Evolutionary conservation across 2,888 invertebrate species (phyloP), one percentile per base, ranked within the genome.

Genomic region (Drosophila niveifrons): DNA sequence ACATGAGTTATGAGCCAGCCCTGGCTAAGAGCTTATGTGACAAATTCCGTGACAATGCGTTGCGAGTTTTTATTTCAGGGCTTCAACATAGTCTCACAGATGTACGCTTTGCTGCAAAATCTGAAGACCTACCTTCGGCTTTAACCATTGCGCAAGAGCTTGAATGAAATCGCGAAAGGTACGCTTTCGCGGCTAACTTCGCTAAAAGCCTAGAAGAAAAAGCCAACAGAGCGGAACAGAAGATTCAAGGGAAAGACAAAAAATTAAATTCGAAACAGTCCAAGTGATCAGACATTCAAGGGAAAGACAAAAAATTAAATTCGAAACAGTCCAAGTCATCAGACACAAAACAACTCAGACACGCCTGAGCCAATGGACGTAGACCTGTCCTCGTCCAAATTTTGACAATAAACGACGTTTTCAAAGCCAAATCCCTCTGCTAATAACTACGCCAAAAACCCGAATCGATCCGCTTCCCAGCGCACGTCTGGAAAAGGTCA

Each of bases 1-100:
- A 23, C 23, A 46, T 46, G 44, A 11, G 10, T 11, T 23, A 23
- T 6, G 23, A 46, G 11, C 7, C 23, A 13, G 13, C 7, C 36
- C n/a, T 36, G 11, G 36, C 3, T 3, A 4, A 36, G 47, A 13
- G 23, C 3, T 23, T 23, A 6, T 28, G 47, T 3, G 47, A 23
- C n/a, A 47, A 47, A 28, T 47, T 47, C 47, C n/a, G 28, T 2
- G n/a, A n/a, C 9, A 28, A 47, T 28, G 47, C 47, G 28, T 11
- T 47, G 2, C 23, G 28, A 13, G 28, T 47, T 1, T 47, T 47
- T 11, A 28, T 47, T 11, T 47, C 47, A 10, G 47, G 47, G n/a
- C 28, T 47, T n/a, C 28, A 28, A 4, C 47, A 28, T 9, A 47
- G 28, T 28, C 48, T 48, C 15, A 29, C 29, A 13, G 48, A 29